Evolutionary conservation across 2,888 invertebrate genomes (phyloP), one percentile per base, ranked within the genome.

Genomic region (Pristionchus fissidentatus): DNA sequence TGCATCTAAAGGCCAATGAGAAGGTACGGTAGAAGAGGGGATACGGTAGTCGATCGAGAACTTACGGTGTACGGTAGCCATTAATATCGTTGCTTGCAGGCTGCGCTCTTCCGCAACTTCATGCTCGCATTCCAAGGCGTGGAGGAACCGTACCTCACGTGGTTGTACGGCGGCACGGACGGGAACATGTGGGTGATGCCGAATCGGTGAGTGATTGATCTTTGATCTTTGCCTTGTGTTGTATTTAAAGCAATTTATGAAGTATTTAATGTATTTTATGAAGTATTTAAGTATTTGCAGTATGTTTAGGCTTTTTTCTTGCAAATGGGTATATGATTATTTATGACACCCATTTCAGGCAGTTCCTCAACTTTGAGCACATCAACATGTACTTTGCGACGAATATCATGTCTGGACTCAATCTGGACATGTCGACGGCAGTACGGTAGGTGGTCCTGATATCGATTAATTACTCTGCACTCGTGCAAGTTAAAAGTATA

Each of bases 111-210:
- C 81, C 86, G 87, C 10, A 89, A 90, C 83, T 91, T 91, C 86
- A 84, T 90, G 29, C 86, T 90, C 8, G 82, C 86, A 46, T 87
- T 90, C 46, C 91, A 91, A 84, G 90, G 90, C 1, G 87, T 91
- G 15, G 91, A 91, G 86, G 91, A 91, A 62, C 91, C 91, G 0
- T 91, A 86, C 70, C 70, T 91, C 26, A 91, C 91, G 0, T 91
- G 90, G 90, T 84, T 87, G 35, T 85, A 86, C 66, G 90, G 90
- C 7, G 91, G 91, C 22, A 82, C 88, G 13, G 87, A 88, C 62
- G 87, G 87, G 70, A 81, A 87, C 29, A 87, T 89, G 87, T 91
- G 90, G 87, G 88, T 91, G 49, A 90, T 91, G 91, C 88, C 90
- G 8, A 91, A 91, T 80, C 82, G 87, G 88, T 87, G 19, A 41